A percentile compares a stretch with the other conserved stretches of the same genome.
phyloP scores from a whole-genome alignment of 2,113 vertebrate species.

The Epinephelus moara region DNA sequence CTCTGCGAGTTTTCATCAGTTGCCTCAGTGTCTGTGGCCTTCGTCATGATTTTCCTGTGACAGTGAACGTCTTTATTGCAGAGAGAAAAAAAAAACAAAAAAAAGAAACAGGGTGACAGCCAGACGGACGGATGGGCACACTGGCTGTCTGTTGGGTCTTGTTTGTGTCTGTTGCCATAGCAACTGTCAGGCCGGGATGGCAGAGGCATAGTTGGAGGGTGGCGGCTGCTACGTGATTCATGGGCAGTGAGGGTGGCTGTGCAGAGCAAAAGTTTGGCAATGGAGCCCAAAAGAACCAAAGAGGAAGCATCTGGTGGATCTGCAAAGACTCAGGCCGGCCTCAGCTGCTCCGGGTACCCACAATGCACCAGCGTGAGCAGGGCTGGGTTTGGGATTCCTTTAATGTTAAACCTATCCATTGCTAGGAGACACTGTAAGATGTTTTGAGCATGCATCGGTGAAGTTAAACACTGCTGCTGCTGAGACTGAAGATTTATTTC shows the following conservation, averaged over 20 bases:
- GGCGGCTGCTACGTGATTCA: slow-evolving; percentile 41
- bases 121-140: slow-evolving; percentile 48
- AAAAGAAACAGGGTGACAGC: slow-evolving; percentile 23
- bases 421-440: not conserved
- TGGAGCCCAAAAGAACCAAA: not conserved
- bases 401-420: not conserved
- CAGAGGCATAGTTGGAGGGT: slow-evolving; percentile 19
- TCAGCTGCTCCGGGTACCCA: slow-evolving; percentile 38
- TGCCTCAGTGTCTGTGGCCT: slow-evolving; percentile 30
- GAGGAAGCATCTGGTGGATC: slow-evolving; percentile 57
- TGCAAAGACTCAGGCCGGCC: slow-evolving; percentile 19
- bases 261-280: slow-evolving; percentile 5
- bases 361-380: slow-evolving; percentile 31
- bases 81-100: not conserved
- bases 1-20: slow-evolving; percentile 36
- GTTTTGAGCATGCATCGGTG: not conserved
- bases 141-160: slow-evolving; percentile 75
- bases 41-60: slow-evolving; percentile 40
- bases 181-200: slow-evolving; percentile 53
- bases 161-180: slow-evolving; percentile 83
- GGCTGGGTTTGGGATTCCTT: not conserved
- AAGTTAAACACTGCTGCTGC: not conserved
- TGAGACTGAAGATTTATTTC: not conserved
- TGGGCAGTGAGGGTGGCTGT: not conserved
- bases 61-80: slow-evolving; percentile 72